Base-by-base conservation (phyloP, 2,113 vertebrate species). In the Gymnorhina tibicen region DNA sequence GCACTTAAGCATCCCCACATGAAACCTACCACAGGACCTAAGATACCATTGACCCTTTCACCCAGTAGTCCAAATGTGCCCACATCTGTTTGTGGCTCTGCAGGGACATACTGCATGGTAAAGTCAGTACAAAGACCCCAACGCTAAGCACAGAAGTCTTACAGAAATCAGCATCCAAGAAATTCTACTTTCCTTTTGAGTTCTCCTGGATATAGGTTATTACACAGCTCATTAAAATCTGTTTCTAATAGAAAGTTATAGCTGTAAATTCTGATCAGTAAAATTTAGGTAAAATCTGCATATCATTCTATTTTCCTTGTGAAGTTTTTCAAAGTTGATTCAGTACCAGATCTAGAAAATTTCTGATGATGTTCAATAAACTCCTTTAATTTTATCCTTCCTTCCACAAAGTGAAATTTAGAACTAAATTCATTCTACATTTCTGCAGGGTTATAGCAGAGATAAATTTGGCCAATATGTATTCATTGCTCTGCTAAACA, bases 401-500 rank as follows among this genome's bases (percentile, higher is more conserved):
- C 42, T 93, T 87, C 52, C 56, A 93, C 76, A 67, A 92, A 87
- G 52, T 80, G 46, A 74, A 94, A 93, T 94, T 95, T 87, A 91
- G 78, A 74, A 76, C 55, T 85, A 85, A 96, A 95, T 91, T 94
- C 50, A 82, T 94, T 93, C 74, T 79, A 42, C 30, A 39, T 91
- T 96, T 95, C 91, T 95, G 67, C 55, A 89, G 56, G 77, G 53
- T 92, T 81, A 82, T 70, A 85, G 82, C 82, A 91, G 82, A 91
- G 81, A 93, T 94, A 97, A 88, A 93, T 95, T 93, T 74, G 78
- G 69, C 68, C 78, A 87, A 95, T 93, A 95, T 85, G 77, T 91
- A 97, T 94, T 93, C 95, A 97, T 90, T 94, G 89, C 87, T 86
- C 72, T 89, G 62, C 76, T 93, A 89, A 96, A 92, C 91, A 84